Conservation (phyloP, 2,888 invertebrate species). For the Eledona agricola region DNA sequence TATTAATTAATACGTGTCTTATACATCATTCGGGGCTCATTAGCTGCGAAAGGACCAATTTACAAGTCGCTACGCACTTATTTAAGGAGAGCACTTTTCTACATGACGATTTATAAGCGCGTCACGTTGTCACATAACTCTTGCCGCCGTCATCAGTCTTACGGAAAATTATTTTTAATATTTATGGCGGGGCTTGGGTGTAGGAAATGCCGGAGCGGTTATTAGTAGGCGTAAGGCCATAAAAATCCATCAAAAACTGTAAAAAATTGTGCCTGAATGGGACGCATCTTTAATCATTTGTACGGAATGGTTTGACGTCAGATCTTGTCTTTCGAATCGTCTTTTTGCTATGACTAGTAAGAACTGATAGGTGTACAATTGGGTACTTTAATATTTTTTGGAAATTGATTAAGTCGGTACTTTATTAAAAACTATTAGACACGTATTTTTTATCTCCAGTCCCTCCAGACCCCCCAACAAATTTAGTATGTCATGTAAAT, state of each 20-base stretch:
- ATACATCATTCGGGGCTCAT: slow-evolving; percentile 58
- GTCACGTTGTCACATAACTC: slow-evolving; percentile 51
- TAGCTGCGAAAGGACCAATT: slow-evolving; percentile 57
- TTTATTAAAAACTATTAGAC: too few species aligned
- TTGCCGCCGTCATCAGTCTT: slow-evolving; percentile 48
- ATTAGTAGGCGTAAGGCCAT: slow-evolving; percentile 50
- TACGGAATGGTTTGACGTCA: too few species aligned
- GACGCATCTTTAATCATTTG: too few species aligned
- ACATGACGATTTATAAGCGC: slow-evolving; percentile 55
- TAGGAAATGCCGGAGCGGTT: slow-evolving; percentile 47
- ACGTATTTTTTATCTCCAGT: too few species aligned
- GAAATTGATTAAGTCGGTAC: too few species aligned
- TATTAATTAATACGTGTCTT: slow-evolving; percentile 58
- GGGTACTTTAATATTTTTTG: too few species aligned
- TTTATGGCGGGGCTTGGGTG: slow-evolving; percentile 50
- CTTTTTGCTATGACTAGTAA: too few species aligned
- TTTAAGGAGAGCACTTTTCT: slow-evolving; percentile 52
- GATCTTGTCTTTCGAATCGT: too few species aligned
- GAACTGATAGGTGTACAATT: too few species aligned
- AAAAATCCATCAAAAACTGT: too few species aligned
- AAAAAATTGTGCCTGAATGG: not conserved
- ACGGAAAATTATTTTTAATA: slow-evolving; percentile 56
- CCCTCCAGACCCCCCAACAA: too few species aligned
- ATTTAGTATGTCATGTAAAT: too few species aligned
- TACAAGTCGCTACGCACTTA: slow-evolving; percentile 56